Base-by-base conservation (phyloP, 2,888 invertebrate species). In the Cyrtodaria siliqua region DNA sequence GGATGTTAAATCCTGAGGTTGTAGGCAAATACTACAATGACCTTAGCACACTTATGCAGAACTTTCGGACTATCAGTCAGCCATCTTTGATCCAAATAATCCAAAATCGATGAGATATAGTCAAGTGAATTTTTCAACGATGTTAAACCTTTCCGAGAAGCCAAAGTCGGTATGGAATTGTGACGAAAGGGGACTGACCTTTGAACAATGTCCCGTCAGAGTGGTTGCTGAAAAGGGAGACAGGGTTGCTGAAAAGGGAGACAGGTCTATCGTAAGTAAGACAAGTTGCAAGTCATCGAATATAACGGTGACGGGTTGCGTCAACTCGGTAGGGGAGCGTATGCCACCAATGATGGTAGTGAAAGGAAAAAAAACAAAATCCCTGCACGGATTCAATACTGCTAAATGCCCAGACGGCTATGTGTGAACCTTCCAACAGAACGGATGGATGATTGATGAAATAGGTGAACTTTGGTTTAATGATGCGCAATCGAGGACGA, bases 351-450 rank as follows among this genome's bases (percentile, higher is more conserved):
- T 83, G 23, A 56, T 82, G 16, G 66, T 84, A 9, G 82, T 77
- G 0, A 85, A 85, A 53, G 85, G 84, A 9, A 84, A 84, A 60
- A 82, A 79, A 2, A 6, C 56, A 4, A 53, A 23, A 24, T 61
- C 29, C 3, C n/a, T n/a, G n/a, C n/a, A n/a, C 29, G 23, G 24
- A 1, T 69, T 53, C 27, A 69, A 69, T 44, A 70, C 62, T 1
- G 29, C 16, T 14, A 60, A 14, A 2, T 29, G 29, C 16, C 56
- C 56, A 14, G 20, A 12, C 2, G 49, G 38, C 3, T 26, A 61
- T 16, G 14, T 33, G 6, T 62, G 62, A 56, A 6, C 18, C 2
- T 70, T 16, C 23, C 62, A 61, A 47, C 23, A 42, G 6, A 70
- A 70, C n/a, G 71, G 64, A 2, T 71, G 64, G 63, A 71, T 71